Evolutionary conservation across 2,797 vertebrate genomes (phyloP), one percentile per base, ranked within the genome.

Genomic region (Ibycter americanus): DNA sequence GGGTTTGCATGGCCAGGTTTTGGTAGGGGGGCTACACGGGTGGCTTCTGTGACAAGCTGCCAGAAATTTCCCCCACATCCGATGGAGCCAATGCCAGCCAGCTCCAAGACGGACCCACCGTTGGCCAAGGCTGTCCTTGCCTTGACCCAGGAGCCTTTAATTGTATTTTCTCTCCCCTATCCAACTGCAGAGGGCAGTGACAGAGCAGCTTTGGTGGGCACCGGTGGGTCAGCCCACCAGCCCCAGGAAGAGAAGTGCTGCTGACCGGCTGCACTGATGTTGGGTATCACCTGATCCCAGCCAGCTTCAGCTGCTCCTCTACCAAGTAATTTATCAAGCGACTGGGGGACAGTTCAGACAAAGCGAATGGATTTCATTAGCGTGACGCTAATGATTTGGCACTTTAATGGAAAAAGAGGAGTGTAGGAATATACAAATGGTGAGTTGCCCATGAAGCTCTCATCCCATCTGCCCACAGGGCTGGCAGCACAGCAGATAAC

Each of bases 371-470:
- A 61, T 67, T 79, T 72, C 54, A 29, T 79, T 79, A 67, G 54
- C 3, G 0, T 7, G 14, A 47, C 1, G 1, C 40, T 56, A 61
- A 78, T 1, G 3, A 59, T 72, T 36, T 44, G 65, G 66, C 31
- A 47, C n/a, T 66, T 72, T 12, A 49, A 42, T 10, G 66, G 40
- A 54, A 83, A 72, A 59, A 54, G 72, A 72, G 54, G 26, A 61
- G 27, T 12, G 29, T 0, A 61, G 66, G 52, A 54, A 55, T 66
- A 61, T 23, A 54, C 9, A 70, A 62, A 49, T 2, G 2, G 22
- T 31, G 25, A 46, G 58, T 8, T 71, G 71, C 32, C 34, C 26
- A 5, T 2, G 65, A 82, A 65, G 58, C 22, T 83, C 46, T 21
- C 52, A 36, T 36, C 71, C 52, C 31, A 22, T 31, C 31, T 42